These are phyloP conservation scores for Ctena decussata DNA, from an alignment of 2,888 invertebrate species.

Conservation along the genomic window DNA sequence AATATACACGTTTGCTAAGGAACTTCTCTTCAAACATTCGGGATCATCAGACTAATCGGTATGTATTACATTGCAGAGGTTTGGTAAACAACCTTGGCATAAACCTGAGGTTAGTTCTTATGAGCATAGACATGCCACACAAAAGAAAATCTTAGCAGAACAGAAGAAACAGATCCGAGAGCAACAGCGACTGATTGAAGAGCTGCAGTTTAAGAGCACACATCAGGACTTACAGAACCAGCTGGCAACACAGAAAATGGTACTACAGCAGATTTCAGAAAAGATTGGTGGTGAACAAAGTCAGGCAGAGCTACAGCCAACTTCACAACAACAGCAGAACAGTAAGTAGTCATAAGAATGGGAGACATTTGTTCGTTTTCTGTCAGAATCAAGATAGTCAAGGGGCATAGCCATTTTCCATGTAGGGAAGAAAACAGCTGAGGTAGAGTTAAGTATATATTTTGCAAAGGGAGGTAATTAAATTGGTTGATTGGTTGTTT, in stretches of 20 bases:
- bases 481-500: no score
- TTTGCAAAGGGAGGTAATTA: no score
- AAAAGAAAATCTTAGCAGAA: slow-evolving; percentile 83
- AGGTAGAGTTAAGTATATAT: no score
- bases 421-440: no score
- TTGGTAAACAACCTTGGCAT: slow-evolving; percentile 82
- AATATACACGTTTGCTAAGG: no score
- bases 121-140: slow-evolving; percentile 83
- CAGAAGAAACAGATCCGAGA: slow-evolving; percentile 84
- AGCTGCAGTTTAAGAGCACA: slow-evolving; percentile 75
- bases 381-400: no score
- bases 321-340: neutral
- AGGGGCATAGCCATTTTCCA: no score
- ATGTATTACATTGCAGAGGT: slow-evolving; percentile 63
- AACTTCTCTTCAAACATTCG: no score
- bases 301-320: neutral
- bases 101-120: slow-evolving; percentile 78
- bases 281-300: slow-evolving; percentile 38
- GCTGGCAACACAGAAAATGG: slow-evolving; percentile 67
- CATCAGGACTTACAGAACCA: slow-evolving; percentile 62
- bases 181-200: slow-evolving; percentile 82
- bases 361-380: no score
- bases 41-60: no score
- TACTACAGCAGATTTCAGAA: slow-evolving; percentile 70
- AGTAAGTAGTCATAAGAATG: neutral